A percentile compares a stretch with the other conserved stretches of the same genome.
Evolutionary conservation across 2,797 vertebrate species (phyloP).

Genomic region (Aselliscus stoliczkanus): DNA sequence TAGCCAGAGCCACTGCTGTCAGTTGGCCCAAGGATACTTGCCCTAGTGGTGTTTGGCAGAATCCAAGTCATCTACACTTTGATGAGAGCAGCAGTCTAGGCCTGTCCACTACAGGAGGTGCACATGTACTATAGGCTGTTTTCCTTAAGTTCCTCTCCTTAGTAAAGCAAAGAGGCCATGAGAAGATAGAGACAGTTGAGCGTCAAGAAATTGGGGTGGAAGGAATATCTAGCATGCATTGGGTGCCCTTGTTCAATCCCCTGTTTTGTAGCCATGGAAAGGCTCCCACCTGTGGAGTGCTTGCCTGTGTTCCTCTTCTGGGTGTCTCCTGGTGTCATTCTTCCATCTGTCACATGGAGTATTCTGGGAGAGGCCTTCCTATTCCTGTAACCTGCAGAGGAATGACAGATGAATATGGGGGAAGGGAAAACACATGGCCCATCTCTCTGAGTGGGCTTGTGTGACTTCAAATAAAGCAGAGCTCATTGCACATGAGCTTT

Average conservation of each 20-base stretch:
- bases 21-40: slow-evolving; percentile 61
- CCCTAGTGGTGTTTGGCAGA: slow-evolving; percentile 39
- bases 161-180: neutral
- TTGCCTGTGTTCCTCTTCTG: neutral
- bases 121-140: fast-evolving
- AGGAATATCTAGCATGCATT: neutral
- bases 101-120: neutral
- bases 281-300: neutral
- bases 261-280: neutral
- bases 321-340: slow-evolving; percentile 23
- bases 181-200: neutral
- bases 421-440: slow-evolving; percentile 23
- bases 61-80: neutral
- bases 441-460: slow-evolving; percentile 44
- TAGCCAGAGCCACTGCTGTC: slow-evolving; percentile 66
- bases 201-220: fast-evolving
- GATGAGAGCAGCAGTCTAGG: neutral
- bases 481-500: neutral
- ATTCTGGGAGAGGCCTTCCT: slow-evolving; percentile 56
- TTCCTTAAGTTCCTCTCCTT: neutral
- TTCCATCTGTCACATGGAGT: slow-evolving; percentile 53
- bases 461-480: neutral
- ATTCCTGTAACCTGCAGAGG: slow-evolving; percentile 59
- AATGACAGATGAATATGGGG: slow-evolving; percentile 65
- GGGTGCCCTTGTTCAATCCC: neutral